Evolutionary conservation across 2,797 vertebrate genomes (phyloP).

Genomic region (Mastacembelus armatus): DNA sequence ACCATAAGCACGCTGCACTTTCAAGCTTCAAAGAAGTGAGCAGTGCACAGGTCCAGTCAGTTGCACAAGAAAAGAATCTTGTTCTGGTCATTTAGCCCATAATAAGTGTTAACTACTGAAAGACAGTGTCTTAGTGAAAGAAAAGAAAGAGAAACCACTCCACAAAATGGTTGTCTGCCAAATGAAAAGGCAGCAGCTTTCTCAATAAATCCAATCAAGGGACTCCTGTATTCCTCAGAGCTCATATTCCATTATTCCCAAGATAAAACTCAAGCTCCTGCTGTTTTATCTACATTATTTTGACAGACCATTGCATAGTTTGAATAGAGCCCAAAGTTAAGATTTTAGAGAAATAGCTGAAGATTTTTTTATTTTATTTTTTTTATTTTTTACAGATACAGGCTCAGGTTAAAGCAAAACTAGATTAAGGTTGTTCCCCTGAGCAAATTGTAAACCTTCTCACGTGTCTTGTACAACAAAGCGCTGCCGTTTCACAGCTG

Average conservation of each 20-base stretch:
- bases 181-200: not conserved
- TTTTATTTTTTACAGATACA: not conserved
- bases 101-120: no score
- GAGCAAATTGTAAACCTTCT: slow-evolving; percentile 45
- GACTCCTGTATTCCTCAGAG: not conserved
- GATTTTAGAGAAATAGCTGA: not conserved
- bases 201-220: not conserved
- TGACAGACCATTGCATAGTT: not conserved
- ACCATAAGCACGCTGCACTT: not conserved
- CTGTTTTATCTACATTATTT: slow-evolving; percentile 5
- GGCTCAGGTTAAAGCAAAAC: slow-evolving; percentile 13
- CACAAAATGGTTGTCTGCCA: not conserved
- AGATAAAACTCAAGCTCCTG: not conserved
- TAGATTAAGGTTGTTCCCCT: slow-evolving; percentile 30
- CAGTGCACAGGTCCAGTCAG: no score
- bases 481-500: slow-evolving; percentile 46
- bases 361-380: not conserved
- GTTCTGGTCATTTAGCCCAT: no score
- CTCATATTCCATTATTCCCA: not conserved
- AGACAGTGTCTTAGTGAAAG: no score
- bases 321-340: not conserved
- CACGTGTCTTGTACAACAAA: slow-evolving; percentile 54
- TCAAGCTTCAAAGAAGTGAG: no score
- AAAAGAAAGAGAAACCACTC: no score
- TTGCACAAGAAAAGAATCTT: no score